Conservation (phyloP, 2,888 invertebrate genomes). For the Rutpela maculata region DNA sequence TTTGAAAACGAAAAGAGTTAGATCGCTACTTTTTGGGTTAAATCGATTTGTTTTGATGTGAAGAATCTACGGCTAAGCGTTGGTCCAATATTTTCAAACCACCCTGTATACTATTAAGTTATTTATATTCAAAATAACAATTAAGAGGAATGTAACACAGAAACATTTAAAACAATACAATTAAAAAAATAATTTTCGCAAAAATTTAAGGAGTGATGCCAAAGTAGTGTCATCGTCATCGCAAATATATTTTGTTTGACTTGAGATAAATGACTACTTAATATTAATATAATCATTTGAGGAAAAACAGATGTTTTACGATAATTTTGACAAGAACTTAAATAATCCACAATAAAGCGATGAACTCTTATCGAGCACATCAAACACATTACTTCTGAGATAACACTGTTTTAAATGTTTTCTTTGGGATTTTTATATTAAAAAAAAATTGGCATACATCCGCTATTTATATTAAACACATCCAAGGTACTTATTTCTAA, state of each 20-base stretch:
- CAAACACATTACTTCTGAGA: neutral
- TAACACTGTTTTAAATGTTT: constrained; percentile 4
- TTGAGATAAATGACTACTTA: neutral
- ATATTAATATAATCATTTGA: neutral
- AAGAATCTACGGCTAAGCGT: too few relatives aligned
- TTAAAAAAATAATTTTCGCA: too few relatives aligned
- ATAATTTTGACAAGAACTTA: neutral
- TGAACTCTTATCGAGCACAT: neutral
- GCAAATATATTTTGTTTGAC: neutral
- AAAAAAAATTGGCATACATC: constrained; percentile 5
- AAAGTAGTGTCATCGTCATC: too few relatives aligned
- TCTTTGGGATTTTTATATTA: neutral
- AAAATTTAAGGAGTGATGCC: too few relatives aligned
- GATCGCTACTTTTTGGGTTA: too few relatives aligned
- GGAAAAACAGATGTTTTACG: neutral
- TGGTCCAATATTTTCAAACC: too few relatives aligned
- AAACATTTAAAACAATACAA: too few relatives aligned
- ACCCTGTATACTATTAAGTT: too few relatives aligned
- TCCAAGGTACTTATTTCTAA: neutral
- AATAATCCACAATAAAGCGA: neutral
- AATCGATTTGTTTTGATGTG: too few relatives aligned
- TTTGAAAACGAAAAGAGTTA: too few relatives aligned
- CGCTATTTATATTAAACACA: constrained; percentile 7
- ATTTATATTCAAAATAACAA: too few relatives aligned
- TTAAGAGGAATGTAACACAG: too few relatives aligned